phyloP scores from a whole-genome alignment of 2,797 vertebrate species.

The Phoeniculus purpureus region DNA sequence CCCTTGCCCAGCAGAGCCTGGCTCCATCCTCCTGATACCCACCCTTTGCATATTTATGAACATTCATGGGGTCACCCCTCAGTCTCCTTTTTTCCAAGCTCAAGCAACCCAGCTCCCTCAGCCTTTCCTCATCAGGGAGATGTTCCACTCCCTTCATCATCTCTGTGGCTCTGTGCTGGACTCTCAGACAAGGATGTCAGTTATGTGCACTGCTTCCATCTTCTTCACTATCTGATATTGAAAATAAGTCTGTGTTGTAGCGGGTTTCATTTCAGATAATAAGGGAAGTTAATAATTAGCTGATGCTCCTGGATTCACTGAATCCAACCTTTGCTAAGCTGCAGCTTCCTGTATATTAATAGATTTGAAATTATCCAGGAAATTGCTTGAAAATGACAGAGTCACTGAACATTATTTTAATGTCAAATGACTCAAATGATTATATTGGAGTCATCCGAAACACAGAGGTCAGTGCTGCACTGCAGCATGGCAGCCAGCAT shows the following conservation, averaged over 20 bases:
- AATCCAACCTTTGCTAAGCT: constrained; percentile 74
- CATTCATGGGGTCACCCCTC: too few relatives aligned
- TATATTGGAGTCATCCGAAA: constrained; percentile 70
- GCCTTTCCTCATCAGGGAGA: neutral
- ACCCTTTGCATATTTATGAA: too few relatives aligned
- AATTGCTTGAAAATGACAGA: constrained; percentile 78
- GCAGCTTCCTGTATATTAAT: constrained; percentile 78
- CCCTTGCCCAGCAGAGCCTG: too few relatives aligned
- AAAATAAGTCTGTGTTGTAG: constrained; percentile 59
- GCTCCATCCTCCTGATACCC: too few relatives aligned
- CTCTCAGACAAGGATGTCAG: neutral
- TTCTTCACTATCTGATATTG: constrained; percentile 47
- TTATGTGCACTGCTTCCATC: neutral
- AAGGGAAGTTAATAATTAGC: constrained; percentile 72
- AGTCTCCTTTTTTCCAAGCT: too few relatives aligned
- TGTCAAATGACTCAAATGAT: constrained; percentile 73
- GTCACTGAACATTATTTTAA: constrained; percentile 75
- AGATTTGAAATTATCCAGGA: constrained; percentile 81
- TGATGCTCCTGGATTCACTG: constrained; percentile 65
- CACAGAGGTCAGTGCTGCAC: constrained; percentile 54
- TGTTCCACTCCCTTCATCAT: too few relatives aligned
- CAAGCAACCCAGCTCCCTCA: too few relatives aligned
- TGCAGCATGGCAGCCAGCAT: neutral
- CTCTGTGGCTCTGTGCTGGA: too few relatives aligned
- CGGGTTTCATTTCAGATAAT: constrained; percentile 70